A percentile compares a stretch with the other conserved stretches of the same genome.
These are phyloP conservation scores for Xiphophorus hellerii DNA, from an alignment of 2,113 vertebrate genomes.

Conservation along the genomic window DNA sequence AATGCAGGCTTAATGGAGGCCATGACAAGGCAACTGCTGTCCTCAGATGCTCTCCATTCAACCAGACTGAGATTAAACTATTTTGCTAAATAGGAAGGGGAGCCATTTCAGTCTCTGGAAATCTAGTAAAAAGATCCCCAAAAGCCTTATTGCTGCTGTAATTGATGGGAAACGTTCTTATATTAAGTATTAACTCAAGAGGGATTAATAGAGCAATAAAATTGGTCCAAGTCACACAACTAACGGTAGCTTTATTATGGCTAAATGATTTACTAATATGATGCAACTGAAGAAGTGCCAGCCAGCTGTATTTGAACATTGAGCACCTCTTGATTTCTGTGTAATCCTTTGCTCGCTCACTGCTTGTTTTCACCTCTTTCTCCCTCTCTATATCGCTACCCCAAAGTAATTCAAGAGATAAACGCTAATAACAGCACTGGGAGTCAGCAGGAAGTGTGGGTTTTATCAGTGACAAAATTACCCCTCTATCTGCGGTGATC, in stretches of 20 bases:
- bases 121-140: background rate
- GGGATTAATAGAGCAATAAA: slow-evolving; percentile 17
- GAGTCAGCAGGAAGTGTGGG: slow-evolving; percentile 22
- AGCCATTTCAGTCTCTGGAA: background rate
- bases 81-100: background rate
- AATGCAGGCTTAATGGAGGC: background rate
- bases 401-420: slow-evolving; percentile 37
- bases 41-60: background rate
- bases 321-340: background rate
- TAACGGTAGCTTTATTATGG: slow-evolving; percentile 36
- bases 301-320: slow-evolving; percentile 20
- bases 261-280: slow-evolving; percentile 28
- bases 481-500: slow-evolving; percentile 45
- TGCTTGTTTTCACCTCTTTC: slow-evolving; percentile 10
- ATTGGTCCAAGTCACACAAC: slow-evolving; percentile 24
- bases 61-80: background rate
- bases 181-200: background rate
- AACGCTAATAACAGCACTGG: slow-evolving; percentile 34
- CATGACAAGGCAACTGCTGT: background rate
- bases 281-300: slow-evolving; percentile 3
- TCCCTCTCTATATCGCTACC: slow-evolving; percentile 1
- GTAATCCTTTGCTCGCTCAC: slow-evolving; percentile 22
- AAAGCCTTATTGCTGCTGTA: background rate
- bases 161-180: background rate
- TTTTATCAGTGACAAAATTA: slow-evolving; percentile 49